These are phyloP conservation scores for Echinometra lucunter DNA, from an alignment of 53 echinoderm and acorn worm species.

Conservation along the genomic window DNA sequence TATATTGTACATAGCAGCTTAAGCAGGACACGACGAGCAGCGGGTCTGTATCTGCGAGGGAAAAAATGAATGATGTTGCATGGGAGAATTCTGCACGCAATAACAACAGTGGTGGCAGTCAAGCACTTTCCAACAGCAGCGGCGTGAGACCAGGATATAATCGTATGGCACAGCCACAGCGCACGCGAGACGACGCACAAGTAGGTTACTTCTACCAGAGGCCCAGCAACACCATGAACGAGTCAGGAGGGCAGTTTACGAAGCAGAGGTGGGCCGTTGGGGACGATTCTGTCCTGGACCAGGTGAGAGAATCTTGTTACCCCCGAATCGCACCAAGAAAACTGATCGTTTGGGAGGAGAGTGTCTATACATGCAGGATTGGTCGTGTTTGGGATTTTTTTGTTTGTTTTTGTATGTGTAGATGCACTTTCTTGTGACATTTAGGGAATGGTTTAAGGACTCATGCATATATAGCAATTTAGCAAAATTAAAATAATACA, in stretches of 20 bases:
- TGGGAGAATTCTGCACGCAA: constrained; percentile 86
- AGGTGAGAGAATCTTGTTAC: constrained; percentile 77
- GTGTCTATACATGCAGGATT: no score
- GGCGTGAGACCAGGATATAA: constrained; percentile 68
- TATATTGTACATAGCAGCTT: constrained; percentile 68
- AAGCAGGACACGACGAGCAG: constrained; percentile 50
- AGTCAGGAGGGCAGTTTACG: constrained; percentile 78
- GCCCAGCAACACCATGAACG: constrained; percentile 83
- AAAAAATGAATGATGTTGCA: constrained; percentile 85
- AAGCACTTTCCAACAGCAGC: constrained; percentile 66
- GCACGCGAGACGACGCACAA: constrained; percentile 94
- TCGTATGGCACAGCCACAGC: constrained; percentile 83
- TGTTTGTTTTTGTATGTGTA: no score
- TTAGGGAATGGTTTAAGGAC: no score
- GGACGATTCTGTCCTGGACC: constrained; percentile 96
- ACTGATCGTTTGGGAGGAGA: no score
- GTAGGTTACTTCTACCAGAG: constrained; percentile 98
- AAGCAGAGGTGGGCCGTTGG: constrained; percentile 96
- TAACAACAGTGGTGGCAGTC: constrained; percentile 61
- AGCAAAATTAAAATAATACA: no score
- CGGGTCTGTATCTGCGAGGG: constrained; percentile 35
- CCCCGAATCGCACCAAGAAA: no score
- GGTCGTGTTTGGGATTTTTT: no score
- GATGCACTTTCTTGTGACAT: no score
- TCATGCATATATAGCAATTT: no score